Conservation (phyloP, 2,888 invertebrate species). For the Lepidochitona cinerea region DNA sequence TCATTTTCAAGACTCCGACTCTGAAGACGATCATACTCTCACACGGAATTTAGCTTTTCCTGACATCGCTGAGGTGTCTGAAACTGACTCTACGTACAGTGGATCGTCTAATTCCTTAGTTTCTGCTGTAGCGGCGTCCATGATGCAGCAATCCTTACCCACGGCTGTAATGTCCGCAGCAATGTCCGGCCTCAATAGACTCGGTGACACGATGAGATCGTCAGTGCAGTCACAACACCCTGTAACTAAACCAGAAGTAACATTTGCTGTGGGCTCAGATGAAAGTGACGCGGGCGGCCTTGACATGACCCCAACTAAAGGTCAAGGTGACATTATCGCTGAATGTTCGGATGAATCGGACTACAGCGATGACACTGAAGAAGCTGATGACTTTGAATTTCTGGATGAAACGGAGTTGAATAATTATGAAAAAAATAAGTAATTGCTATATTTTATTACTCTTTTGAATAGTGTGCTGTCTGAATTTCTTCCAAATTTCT, state of each 20-base stretch:
- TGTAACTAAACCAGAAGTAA: background rate
- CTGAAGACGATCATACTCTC: slow-evolving; percentile 45
- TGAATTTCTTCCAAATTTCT: too few relatives aligned
- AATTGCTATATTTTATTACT: too few relatives aligned
- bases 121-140: background rate
- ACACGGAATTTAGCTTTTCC: slow-evolving; percentile 33
- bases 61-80: slow-evolving; percentile 24
- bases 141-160: background rate
- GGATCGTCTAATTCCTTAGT: background rate
- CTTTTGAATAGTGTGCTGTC: too few relatives aligned
- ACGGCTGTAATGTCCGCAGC: background rate
- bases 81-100: background rate
- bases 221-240: background rate
- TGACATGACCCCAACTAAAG: background rate
- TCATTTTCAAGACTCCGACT: slow-evolving; percentile 56
- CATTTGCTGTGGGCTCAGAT: background rate
- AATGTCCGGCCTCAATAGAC: background rate
- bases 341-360: background rate
- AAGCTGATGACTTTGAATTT: slow-evolving; percentile 1
- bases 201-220: background rate
- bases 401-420: background rate
- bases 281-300: background rate
- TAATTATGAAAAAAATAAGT: background rate
- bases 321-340: background rate
- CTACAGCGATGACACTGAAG: background rate